phyloP scores from a whole-genome alignment of 2,113 vertebrate genomes.

The Lates calcarifer region DNA sequence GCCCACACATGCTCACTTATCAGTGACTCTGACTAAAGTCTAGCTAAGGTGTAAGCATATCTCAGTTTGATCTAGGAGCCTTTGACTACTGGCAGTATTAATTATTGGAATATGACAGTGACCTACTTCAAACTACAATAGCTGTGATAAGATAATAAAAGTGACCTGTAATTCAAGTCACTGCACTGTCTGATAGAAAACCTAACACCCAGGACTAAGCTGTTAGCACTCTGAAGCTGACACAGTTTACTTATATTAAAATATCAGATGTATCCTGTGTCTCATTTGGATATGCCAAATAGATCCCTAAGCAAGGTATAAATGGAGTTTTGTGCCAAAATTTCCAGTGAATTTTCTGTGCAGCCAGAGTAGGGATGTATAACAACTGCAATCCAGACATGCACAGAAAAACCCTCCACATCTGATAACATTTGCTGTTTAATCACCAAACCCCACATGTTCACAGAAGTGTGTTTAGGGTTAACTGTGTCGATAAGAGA shows the following conservation, averaged over 20 bases:
- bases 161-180: background rate
- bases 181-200: background rate
- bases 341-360: no score
- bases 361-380: no score
- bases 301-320: background rate
- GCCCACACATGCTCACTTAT: conserved; percentile 11
- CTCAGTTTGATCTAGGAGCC: background rate
- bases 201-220: background rate
- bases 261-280: no score
- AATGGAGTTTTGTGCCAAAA: no score
- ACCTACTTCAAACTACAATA: background rate
- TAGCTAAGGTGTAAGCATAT: conserved; percentile 6
- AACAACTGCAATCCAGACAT: background rate
- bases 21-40: background rate
- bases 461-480: background rate
- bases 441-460: background rate
- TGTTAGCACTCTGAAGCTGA: background rate
- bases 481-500: background rate
- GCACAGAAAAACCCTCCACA: background rate
- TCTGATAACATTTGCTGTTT: background rate
- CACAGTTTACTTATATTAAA: no score
- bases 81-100: background rate
- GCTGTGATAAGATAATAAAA: background rate
- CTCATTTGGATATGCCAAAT: background rate
- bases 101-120: background rate